phyloP scores from a whole-genome alignment of 2,797 vertebrate genomes.

The Paguma larvata region DNA sequence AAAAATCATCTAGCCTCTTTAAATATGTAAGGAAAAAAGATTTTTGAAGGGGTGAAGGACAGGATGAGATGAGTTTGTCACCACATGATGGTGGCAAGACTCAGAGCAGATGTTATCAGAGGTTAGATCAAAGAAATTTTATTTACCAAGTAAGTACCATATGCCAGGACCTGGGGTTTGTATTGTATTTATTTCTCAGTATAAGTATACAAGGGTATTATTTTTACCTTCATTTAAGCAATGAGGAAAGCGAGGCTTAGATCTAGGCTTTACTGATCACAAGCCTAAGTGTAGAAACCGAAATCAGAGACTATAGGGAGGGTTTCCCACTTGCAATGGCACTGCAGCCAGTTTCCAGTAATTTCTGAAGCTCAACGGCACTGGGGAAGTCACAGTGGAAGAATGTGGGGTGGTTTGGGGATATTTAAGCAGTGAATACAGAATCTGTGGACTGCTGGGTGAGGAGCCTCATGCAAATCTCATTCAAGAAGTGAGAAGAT shows the following conservation, averaged over 20 bases:
- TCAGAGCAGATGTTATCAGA: background rate
- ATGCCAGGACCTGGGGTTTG: background rate
- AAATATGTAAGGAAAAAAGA: background rate
- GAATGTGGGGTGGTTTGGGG: background rate
- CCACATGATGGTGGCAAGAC: background rate
- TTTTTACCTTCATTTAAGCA: background rate
- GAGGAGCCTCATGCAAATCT: background rate
- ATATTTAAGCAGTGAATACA: background rate
- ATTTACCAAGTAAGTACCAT: background rate
- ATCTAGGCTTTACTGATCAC: background rate
- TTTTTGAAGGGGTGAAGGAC: background rate
- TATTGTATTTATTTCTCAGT: background rate
- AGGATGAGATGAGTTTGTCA: background rate
- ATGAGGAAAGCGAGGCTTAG: background rate
- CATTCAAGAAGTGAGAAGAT: background rate
- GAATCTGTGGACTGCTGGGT: background rate
- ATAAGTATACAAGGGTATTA: background rate
- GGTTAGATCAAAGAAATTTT: background rate
- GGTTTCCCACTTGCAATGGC: accelerated
- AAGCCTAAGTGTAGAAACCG: background rate
- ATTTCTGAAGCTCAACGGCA: background rate
- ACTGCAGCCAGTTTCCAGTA: background rate
- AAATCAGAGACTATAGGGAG: background rate
- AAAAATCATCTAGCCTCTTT: background rate
- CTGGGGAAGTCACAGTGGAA: background rate